These are phyloP conservation scores for Odontamblyopus lacepedii DNA, from an alignment of 2,797 vertebrate species.

Conservation along the genomic window DNA sequence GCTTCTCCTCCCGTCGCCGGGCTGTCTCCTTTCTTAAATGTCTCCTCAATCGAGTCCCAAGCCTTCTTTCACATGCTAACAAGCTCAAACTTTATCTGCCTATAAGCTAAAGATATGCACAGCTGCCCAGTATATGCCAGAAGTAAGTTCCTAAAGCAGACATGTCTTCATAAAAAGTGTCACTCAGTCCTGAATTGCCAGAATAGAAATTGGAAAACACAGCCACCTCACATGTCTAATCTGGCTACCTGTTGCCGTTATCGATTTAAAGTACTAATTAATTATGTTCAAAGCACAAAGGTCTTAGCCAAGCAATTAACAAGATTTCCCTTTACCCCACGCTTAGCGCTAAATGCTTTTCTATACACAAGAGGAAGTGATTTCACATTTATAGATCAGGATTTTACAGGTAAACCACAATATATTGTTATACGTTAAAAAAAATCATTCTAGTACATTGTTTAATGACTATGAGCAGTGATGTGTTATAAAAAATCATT, in stretches of 20 bases:
- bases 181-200: background rate
- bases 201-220: background rate
- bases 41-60: constrained; percentile 35
- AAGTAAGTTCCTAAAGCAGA: background rate
- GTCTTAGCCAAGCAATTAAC: background rate
- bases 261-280: constrained; percentile 7
- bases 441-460: too few species aligned
- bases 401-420: background rate
- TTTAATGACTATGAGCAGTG: too few species aligned
- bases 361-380: background rate
- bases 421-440: background rate
- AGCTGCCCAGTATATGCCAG: background rate
- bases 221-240: background rate
- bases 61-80: constrained; percentile 24
- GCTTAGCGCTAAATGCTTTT: background rate
- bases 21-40: constrained; percentile 50
- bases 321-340: background rate
- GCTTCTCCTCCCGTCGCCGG: constrained; percentile 19
- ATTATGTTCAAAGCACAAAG: constrained; percentile 10
- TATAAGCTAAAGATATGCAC: constrained; percentile 1
- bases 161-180: constrained; percentile 1
- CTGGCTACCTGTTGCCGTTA: background rate
- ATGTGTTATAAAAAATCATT: too few species aligned
- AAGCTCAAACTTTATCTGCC: constrained; percentile 16
- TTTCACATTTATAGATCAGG: background rate